Evolutionary conservation across 2,113 vertebrate species (phyloP), one percentile per base, ranked within the genome.

Genomic region (Daphoenositta chrysoptera): DNA sequence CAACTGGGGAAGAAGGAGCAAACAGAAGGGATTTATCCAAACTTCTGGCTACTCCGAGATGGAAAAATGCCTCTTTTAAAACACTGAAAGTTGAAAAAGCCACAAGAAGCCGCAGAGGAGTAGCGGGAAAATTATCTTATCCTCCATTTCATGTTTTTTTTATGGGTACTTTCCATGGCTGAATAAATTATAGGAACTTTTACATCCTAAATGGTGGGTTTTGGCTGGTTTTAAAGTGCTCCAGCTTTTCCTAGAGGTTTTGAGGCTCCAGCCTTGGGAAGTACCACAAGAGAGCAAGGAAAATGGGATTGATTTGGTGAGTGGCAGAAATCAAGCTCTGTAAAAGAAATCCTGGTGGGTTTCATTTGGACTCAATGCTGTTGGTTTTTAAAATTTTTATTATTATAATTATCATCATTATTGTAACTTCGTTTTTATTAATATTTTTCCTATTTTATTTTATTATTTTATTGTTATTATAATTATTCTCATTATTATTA

Each of bases 401-500:
- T n/a, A n/a, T n/a, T n/a, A n/a, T n/a, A n/a, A n/a, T n/a, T n/a
- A 35, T 30, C 11, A 15, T n/a, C 4, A 15, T 60, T 5, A 54
- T 35, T 19, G 27, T n/a, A 3, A 26, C 57, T 15, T 37, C 7
- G 60, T 21, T 24, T 37, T 26, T 16, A 15, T 16, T 15, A 30
- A 22, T 18, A 7, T 11, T 18, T 15, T 6, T 5, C 10, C 4
- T 8, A 11, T 20, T 54, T 72, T 27, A 15, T 1, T 3, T 28
- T 15, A 5, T 10, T 19, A 10, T 56, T 54, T 28, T 10, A 7
- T 30, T 26, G 4, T 11, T 16, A 1, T 35, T 50, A 6, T 14
- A 35, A 23, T 54, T 35, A n/a, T 61, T 39, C 18, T 60, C 2
- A 12, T 54, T 22, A 6, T 89, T 31, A 21, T 35, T 15, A 68